These are phyloP conservation scores for Paradoxurus hermaphroditus DNA, from an alignment of 2,113 vertebrate genomes.

Conservation along the genomic window DNA sequence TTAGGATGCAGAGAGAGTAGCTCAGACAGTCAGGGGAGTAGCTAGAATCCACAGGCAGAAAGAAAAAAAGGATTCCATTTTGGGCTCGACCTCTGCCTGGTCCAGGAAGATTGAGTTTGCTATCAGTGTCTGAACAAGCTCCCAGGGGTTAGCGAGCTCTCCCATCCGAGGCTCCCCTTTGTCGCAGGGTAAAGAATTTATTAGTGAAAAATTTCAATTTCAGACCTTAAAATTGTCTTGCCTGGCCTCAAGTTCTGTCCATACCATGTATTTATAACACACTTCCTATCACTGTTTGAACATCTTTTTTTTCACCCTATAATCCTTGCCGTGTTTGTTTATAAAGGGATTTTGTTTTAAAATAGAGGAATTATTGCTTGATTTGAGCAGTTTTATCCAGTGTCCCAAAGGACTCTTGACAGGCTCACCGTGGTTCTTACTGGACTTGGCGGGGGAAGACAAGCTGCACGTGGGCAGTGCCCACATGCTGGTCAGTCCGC, in stretches of 20 bases:
- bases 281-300: neutral
- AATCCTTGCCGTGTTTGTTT: constrained; percentile 25
- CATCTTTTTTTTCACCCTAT: neutral
- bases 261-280: neutral
- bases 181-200: constrained; percentile 65
- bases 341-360: constrained; percentile 20
- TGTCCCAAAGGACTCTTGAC: neutral
- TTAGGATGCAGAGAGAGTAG: constrained; percentile 36
- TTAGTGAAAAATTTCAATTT: constrained; percentile 72
- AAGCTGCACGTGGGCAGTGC: too few species aligned
- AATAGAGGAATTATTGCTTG: constrained; percentile 3
- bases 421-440: neutral
- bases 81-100: constrained; percentile 17
- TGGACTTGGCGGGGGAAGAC: neutral
- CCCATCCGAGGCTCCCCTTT: constrained; percentile 18
- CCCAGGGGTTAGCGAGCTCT: constrained; percentile 31
- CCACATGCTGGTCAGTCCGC: neutral
- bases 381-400: neutral
- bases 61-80: constrained; percentile 31
- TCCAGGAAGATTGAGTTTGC: constrained; percentile 63
- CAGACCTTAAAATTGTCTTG: constrained; percentile 60
- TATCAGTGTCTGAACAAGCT: constrained; percentile 50
- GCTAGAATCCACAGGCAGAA: constrained; percentile 44
- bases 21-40: neutral
- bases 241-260: constrained; percentile 29